Evolutionary conservation across 2,797 vertebrate genomes (phyloP), one percentile per base, ranked within the genome.

Genomic region (Acanthurus lineatus): DNA sequence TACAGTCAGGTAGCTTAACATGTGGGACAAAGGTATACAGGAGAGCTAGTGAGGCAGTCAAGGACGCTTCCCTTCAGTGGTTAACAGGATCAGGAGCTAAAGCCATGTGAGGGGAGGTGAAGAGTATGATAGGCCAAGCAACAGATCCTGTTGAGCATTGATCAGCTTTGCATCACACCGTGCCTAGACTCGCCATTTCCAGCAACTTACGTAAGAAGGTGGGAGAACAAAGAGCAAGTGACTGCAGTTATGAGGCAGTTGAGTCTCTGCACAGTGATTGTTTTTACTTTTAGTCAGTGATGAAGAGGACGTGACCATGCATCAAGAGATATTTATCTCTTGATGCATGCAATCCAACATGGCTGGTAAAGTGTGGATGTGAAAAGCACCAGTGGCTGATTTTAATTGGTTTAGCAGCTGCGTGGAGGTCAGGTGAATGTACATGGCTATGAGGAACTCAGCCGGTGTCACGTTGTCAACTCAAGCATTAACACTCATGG

Each of bases 71-170:
- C 76, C 82, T 77, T 88, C 90, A 88, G 86, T 86, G 81, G 80
- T 88, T 93, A 92, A 93, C 86, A 85, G 84, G 90, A 91, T 94
- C 85, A 90, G 51, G 6, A 38, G 74, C 44, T 93, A 89, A 90
- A 65, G 52, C 77, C 74, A 67, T 68, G 77, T 48, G 77, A 82
- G 53, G 58, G 81, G 75, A 76, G 81, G 84, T 81, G 79, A 62
- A 66, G 75, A 56, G 58, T 47, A 86, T 88, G 86, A 91, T 89
- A 86, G 77, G 82, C 71, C 73, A 63, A 62, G 73, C 79, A 79
- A 77, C 72, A 87, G 56, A 77, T 83, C 83, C 81, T 79, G 73
- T 47, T 81, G 77, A 84, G 75, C 81, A 80, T 53, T 86, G 83
- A 92, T 86, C 85, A 90, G 87, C 91, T 91, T 91, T 91, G 52